These are phyloP conservation scores for Pachyseris speciosa DNA, from an alignment of 64 coral and sea anemone genomes.

Conservation along the genomic window DNA sequence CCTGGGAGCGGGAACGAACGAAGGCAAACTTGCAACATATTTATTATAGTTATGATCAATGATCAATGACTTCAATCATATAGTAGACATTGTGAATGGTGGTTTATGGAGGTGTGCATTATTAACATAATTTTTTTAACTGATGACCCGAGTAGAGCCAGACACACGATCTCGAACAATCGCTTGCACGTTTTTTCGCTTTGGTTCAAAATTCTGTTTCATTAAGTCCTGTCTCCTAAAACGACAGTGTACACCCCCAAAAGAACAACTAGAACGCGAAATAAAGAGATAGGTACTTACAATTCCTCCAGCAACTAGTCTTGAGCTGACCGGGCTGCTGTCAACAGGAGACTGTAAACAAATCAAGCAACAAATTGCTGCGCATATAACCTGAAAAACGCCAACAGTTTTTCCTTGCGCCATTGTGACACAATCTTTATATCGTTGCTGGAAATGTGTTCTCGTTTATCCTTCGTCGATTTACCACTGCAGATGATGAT, in stretches of 20 bases:
- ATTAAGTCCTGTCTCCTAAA: background rate
- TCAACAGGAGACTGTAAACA: background rate
- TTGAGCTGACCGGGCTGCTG: constrained; percentile 1
- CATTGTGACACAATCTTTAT: background rate
- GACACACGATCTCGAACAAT: too few species aligned
- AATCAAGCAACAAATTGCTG: background rate
- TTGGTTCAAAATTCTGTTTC: background rate
- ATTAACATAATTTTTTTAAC: too few species aligned
- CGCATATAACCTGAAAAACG: background rate
- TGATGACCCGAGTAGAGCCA: too few species aligned
- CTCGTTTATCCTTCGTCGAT: background rate
- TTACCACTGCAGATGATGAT: background rate
- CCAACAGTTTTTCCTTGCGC: background rate
- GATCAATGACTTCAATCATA: too few species aligned
- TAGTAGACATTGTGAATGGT: too few species aligned
- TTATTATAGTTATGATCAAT: too few species aligned
- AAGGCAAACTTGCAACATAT: too few species aligned
- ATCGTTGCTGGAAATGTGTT: background rate
- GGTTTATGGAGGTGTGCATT: too few species aligned
- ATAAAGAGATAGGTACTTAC: background rate
- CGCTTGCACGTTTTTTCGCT: too few species aligned
- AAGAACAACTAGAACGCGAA: background rate
- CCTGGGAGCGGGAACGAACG: too few species aligned
- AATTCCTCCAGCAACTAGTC: constrained; percentile 11
- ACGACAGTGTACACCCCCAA: background rate